phyloP scores from a whole-genome alignment of 1,140 invertebrate genomes.

The Chrysopa pallens region DNA sequence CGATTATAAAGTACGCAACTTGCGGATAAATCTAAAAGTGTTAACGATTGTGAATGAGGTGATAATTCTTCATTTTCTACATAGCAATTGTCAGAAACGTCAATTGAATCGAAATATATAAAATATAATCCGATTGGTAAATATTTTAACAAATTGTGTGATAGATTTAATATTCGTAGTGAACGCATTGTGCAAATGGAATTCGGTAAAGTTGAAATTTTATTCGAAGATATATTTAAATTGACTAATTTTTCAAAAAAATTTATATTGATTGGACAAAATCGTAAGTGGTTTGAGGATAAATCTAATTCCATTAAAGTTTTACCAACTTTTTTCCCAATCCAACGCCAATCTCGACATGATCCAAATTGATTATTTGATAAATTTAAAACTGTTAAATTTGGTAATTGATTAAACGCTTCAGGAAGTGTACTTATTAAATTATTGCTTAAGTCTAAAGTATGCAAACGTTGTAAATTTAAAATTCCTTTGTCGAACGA shows the following conservation, averaged over 20 bases:
- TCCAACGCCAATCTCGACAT: constrained; percentile 41
- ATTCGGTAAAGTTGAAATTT: not conserved
- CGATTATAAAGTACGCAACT: constrained; percentile 17
- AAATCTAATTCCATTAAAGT: constrained; percentile 12
- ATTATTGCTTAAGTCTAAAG: constrained; percentile 64
- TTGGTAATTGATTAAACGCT: constrained; percentile 44
- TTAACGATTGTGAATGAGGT: not conserved
- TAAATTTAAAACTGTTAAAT: constrained; percentile 49
- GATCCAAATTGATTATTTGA: constrained; percentile 48
- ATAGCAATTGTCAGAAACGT: constrained; percentile 34
- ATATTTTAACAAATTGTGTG: constrained; percentile 34
- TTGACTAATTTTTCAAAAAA: not conserved
- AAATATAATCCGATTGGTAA: constrained; percentile 37
- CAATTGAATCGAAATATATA: constrained; percentile 28
- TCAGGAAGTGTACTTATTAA: constrained; percentile 49
- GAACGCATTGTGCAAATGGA: not conserved
- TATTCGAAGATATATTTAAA: constrained; percentile 14
- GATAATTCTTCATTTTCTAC: not conserved
- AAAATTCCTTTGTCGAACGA: constrained; percentile 49
- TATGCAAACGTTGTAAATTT: constrained; percentile 36
- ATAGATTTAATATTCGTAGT: constrained; percentile 38
- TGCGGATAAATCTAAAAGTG: constrained; percentile 12
- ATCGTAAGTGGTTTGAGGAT: not conserved
- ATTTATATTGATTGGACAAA: not conserved
- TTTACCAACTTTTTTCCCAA: constrained; percentile 26